A percentile compares a stretch with the other conserved stretches of the same genome.
phyloP scores from a whole-genome alignment of 2,888 invertebrate species.

The Ametastegia equiseti region DNA sequence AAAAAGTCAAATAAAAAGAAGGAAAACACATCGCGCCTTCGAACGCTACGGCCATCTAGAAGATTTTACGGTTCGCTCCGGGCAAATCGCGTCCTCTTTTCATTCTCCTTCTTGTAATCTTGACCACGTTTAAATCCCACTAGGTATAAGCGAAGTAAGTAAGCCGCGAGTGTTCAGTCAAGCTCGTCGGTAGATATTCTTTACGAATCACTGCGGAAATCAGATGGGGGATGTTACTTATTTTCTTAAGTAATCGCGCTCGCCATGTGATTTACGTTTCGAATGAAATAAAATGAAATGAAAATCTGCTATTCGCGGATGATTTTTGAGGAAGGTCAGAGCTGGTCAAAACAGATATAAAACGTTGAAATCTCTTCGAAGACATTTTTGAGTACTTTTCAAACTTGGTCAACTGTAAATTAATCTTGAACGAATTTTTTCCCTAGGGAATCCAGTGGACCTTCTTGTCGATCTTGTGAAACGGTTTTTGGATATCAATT shows the following conservation, averaged over 20 bases:
- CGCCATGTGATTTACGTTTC: neutral
- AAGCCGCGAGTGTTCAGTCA: constrained; percentile 30
- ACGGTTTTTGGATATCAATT: too few relatives aligned
- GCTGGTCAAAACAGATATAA: neutral
- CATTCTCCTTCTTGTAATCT: constrained; percentile 35
- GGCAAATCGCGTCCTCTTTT: constrained; percentile 34
- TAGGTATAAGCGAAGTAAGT: neutral
- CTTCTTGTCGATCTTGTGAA: too few relatives aligned
- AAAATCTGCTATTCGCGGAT: neutral
- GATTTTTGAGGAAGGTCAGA: too few relatives aligned
- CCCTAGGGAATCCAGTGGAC: too few relatives aligned
- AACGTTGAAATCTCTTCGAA: too few relatives aligned
- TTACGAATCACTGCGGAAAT: neutral
- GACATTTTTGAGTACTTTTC: too few relatives aligned
- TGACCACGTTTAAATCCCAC: constrained; percentile 41
- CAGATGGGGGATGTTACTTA: neutral
- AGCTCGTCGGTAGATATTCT: constrained; percentile 18
- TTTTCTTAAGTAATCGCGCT: neutral
- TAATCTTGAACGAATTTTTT: too few relatives aligned
- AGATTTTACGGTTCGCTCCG: constrained; percentile 40
- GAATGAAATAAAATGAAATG: neutral
- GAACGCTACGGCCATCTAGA: constrained; percentile 4
- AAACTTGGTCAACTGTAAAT: too few relatives aligned
- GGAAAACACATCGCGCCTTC: neutral
- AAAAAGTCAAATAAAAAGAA: neutral